A percentile compares a stretch with the other conserved stretches of the same genome.
Conservation (phyloP, 2,113 vertebrate genomes). For the Peromyscus polionotus region DNA sequence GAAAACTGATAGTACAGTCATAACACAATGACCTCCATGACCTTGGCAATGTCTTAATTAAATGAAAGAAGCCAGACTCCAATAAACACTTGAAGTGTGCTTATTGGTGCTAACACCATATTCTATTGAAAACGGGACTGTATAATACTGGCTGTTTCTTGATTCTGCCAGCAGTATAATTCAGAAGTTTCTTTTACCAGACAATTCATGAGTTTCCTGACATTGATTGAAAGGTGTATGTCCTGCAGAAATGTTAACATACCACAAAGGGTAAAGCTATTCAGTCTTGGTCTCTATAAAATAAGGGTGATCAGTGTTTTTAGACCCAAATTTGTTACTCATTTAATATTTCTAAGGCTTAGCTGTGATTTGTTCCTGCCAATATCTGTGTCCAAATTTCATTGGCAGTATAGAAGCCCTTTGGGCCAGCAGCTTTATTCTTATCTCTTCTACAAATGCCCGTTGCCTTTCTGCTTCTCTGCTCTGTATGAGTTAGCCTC, state of each 20-base stretch:
- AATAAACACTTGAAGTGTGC: background rate
- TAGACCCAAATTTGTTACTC: background rate
- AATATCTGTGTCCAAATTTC: background rate
- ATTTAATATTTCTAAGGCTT: background rate
- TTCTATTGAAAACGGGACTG: constrained; percentile 7
- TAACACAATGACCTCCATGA: background rate
- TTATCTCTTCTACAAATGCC: too few relatives aligned
- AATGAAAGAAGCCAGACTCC: constrained; percentile 1
- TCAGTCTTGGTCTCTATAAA: constrained; percentile 29
- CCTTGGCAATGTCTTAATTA: background rate
- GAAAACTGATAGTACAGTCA: background rate
- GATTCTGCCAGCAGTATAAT: constrained; percentile 38
- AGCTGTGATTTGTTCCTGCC: background rate
- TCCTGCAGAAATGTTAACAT: constrained; percentile 48
- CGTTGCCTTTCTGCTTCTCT: background rate
- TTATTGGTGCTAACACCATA: background rate
- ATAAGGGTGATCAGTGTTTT: constrained; percentile 27
- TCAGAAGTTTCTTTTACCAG: background rate
- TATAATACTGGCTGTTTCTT: constrained; percentile 15
- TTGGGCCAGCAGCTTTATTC: background rate
- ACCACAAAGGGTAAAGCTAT: background rate
- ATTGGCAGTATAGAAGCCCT: background rate
- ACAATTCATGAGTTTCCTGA: constrained; percentile 37
- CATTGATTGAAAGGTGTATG: background rate
- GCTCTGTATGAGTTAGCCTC: too few relatives aligned